Evolutionary conservation across 2,888 invertebrate species (phyloP).

Genomic region (Macrosiphum euphorbiae): DNA sequence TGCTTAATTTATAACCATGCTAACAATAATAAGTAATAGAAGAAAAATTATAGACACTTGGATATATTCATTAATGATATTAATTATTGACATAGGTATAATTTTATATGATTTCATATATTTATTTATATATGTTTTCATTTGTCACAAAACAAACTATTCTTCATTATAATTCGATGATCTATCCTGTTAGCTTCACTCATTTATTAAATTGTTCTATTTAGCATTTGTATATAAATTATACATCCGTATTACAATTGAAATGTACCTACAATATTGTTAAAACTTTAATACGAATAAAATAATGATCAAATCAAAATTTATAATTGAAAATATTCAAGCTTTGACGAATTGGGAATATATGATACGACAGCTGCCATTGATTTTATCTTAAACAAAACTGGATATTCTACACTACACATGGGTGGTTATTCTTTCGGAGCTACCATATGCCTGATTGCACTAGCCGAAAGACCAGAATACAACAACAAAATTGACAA

Average conservation of each 20-base stretch:
- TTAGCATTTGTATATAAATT: not conserved
- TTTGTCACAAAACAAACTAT: not conserved
- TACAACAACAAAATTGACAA: slow-evolving; percentile 66
- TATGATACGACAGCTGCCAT: slow-evolving; percentile 64
- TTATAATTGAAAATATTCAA: slow-evolving; percentile 8
- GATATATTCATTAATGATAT: too few relatives aligned
- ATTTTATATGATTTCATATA: too few relatives aligned
- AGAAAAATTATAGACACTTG: too few relatives aligned
- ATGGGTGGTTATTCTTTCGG: slow-evolving; percentile 66
- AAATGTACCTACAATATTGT: not conserved
- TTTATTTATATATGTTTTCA: too few relatives aligned
- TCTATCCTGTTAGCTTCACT: slow-evolving; percentile 26
- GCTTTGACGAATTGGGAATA: slow-evolving; percentile 66
- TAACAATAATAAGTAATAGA: not conserved
- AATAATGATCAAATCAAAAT: not conserved
- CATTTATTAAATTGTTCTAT: not conserved
- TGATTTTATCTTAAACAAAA: slow-evolving; percentile 64
- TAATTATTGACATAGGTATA: too few relatives aligned
- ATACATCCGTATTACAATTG: not conserved
- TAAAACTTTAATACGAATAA: not conserved
- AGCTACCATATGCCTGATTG: slow-evolving; percentile 64
- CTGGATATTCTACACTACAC: slow-evolving; percentile 58
- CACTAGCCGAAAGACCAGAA: slow-evolving; percentile 65
- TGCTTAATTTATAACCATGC: not conserved
- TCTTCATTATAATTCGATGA: not conserved